phyloP scores from a whole-genome alignment of 2,113 vertebrate genomes.

The Trinectes maculatus region DNA sequence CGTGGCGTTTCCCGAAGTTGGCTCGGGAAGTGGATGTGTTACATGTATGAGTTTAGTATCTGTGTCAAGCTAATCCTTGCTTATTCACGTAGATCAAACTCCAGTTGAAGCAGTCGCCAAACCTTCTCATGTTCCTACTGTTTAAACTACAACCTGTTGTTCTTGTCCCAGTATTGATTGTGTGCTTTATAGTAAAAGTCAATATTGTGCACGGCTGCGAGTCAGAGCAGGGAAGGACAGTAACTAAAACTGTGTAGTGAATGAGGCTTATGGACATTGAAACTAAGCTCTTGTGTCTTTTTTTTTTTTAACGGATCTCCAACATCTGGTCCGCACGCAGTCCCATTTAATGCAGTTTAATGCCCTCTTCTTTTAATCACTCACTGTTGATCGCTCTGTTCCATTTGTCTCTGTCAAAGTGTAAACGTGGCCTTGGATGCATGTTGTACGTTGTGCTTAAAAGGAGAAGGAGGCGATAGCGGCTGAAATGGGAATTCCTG shows the following conservation, averaged over 20 bases:
- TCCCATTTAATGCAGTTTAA: conserved; percentile 48
- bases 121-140: conserved; percentile 17
- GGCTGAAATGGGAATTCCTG: conserved; percentile 54
- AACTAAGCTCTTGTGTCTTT: conserved; percentile 33
- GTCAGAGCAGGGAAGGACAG: conserved; percentile 15
- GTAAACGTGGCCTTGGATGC: conserved; percentile 25
- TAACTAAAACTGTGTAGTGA: conserved; percentile 15
- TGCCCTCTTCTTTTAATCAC: conserved; percentile 8
- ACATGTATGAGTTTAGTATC: conserved; percentile 23
- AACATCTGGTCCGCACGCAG: conserved; percentile 31
- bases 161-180: conserved; percentile 62
- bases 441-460: conserved; percentile 46
- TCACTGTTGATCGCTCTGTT: conserved; percentile 6
- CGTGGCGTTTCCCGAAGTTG: conserved; percentile 15
- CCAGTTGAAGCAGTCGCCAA: conserved; percentile 1
- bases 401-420: conserved; percentile 4
- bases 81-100: background rate
- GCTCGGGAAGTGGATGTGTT: conserved; percentile 22
- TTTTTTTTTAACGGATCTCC: conserved; percentile 49
- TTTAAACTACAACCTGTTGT: conserved; percentile 69
- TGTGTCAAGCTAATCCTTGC: conserved; percentile 25
- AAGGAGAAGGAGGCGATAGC: conserved; percentile 50
- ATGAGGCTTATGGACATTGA: conserved; percentile 37
- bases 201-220: conserved; percentile 48
- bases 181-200: conserved; percentile 62